Base-by-base conservation (phyloP, 2,888 invertebrate genomes). In the Mellilla xanthometata region DNA sequence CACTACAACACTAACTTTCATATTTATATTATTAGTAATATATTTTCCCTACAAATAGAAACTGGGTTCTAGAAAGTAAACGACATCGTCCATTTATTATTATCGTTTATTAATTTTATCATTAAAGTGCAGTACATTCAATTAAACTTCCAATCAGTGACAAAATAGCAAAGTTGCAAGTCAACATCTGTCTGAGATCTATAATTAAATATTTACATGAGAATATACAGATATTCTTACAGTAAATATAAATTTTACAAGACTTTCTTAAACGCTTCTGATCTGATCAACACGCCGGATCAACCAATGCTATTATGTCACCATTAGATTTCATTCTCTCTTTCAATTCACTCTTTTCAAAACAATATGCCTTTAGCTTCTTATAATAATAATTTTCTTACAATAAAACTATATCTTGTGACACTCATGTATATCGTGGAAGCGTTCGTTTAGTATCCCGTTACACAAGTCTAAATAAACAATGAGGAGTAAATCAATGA, bases 61-160 rank as follows among this genome's bases (percentile, higher is more conserved):
- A 2, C 15, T 15, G 6, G 3, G 6, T 19, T n/a, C n/a, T 19
- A 19, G 3, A 68, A 75, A 71, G 44, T 62, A 77, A 76, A 72
- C 62, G 54, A 61, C 27, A 52, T 32, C 10, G 47, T 52, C 54
- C 56, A 56, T 65, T 64, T 72, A 81, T 82, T 77, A 78, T 74
- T 79, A 80, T 81, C 77, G 73, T 86, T 82, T 81, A 85, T 86
- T 86, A 85, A 81, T 82, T 49, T 80, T 84, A 82, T 81, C 80
- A 74, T 76, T 76, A 76, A 65, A 79, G 83, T 85, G 85, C 83
- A 79, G 71, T 74, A 80, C 78, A 81, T 78, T 74, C 76, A 74
- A 65, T 69, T 70, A 65, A 76, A 70, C 72, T 72, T 63, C 73
- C 79, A 76, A 72, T 43, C 77, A 84, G 76, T 77, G 82, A 84